Evolutionary conservation across 2,888 invertebrate genomes (phyloP), one percentile per base, ranked within the genome.

Genomic region (Stictocephala bisonia): DNA sequence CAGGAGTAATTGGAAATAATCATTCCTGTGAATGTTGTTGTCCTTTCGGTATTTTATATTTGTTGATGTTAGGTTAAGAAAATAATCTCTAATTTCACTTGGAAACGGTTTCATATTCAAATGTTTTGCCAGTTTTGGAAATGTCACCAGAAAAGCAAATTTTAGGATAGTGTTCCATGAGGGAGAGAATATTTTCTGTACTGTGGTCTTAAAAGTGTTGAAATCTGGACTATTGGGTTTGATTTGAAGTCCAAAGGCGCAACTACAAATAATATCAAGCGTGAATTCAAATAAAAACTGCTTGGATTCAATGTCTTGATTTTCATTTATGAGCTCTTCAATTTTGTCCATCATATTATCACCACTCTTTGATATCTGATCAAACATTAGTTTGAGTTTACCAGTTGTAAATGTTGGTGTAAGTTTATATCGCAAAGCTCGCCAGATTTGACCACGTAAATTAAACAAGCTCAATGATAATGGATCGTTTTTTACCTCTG

Each of bases 181-280:
- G 13, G 40, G 22, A 18, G 22, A 4, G 18, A 35, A 60, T 3
- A 40, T 9, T 6, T 6, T 3, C 22, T 60, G 18, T 13, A 35
- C 60, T 1, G 11, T 40, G 11, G 18, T 2, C 15, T 60, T 60
- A 35, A 60, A 60, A 1, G 1, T 22, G 6, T 60, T 40, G 20
- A 35, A 35, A 20, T 60, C 60, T 3, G 60, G 60, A 9, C 29
- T 35, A 9, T 40, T 40, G 6, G 60, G 60, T 29, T 35, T 22
- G 31, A 60, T 35, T 24, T 60, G 60, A 9, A 60, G 11, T 27
- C 60, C 60, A 60, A 60, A 60, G 40, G 60, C 60, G 15, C 60
- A 60, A 60, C 60, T 60, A 18, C 35, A 31, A n/a, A 60, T 60
- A 31, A 60, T 40, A 35, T 60, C 60, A 6, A 29, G 11, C 13